Evolutionary conservation across 2,797 vertebrate genomes (phyloP), one percentile per base, ranked within the genome.

Genomic region (Cynodonichthys magdalenae): DNA sequence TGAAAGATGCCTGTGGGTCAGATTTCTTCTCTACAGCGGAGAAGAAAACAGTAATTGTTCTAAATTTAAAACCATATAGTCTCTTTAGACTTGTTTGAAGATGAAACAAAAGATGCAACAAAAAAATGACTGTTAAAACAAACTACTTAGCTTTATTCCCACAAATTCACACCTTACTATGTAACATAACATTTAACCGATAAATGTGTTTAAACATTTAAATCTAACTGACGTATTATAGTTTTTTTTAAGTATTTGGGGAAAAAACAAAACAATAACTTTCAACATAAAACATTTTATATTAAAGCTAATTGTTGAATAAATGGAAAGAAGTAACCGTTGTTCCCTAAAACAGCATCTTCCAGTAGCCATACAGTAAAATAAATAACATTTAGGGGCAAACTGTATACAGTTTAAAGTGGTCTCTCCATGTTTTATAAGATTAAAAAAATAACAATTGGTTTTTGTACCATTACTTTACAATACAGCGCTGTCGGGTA

Each of bases 361-460:
- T 45, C 0, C 15, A 31, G 8, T 59, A 50, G 58, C 44, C 14
- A 73, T 50, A 66, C 50, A 69, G 41, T 64, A 69, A 59, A 77
- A 68, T 59, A 41, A 69, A 70, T 62, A 53, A 7, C 63, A 48
- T 60, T 29, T 54, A 15, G 31, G 62, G 59, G 36, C 28, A 48
- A 47, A n/a, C 45, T 39, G 58, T 65, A 1, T 36, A 36, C 10
- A 36, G 10, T 9, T 55, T 46, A 72, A 64, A 62, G 29, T 36
- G 20, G 1, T 45, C 24, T 31, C 12, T 39, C 14, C 66, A 45
- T 46, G 29, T 48, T 64, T 56, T 3, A 28, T 4, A 27, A 34
- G 27, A 14, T 55, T n/a, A 5, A 53, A 48, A 71, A 64, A 2
- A 31, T 24, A 24, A 53, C 12, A 4, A 49, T 15, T 12, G 10